phyloP scores from a whole-genome alignment of 2,797 vertebrate genomes.

The Anguilla obscura region DNA sequence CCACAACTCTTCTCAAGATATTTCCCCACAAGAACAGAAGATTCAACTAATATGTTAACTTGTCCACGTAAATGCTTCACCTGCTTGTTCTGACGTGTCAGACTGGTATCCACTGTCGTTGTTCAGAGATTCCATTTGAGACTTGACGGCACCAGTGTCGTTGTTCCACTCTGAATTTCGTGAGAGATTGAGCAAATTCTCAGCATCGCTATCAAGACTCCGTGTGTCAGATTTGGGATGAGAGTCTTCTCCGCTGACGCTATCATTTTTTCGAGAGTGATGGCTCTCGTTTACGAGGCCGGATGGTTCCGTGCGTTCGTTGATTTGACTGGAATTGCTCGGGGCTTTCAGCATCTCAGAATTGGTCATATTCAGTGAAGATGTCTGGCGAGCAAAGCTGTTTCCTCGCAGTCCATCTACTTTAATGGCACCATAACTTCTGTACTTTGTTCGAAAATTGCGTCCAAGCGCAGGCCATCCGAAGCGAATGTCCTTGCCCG shows the following conservation, averaged over 20 bases:
- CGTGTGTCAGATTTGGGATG: not conserved
- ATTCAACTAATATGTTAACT: not conserved
- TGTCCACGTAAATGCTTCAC: conserved; percentile 40
- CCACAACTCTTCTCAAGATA: not conserved
- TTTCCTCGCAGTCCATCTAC: not conserved
- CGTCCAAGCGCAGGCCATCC: not conserved
- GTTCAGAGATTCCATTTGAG: not conserved
- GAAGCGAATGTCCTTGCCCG: not conserved
- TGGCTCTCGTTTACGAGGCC: too few relatives aligned
- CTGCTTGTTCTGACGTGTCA: conserved; percentile 48
- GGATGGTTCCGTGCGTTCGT: not conserved
- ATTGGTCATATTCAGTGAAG: not conserved
- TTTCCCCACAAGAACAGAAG: not conserved
- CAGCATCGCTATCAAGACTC: not conserved
- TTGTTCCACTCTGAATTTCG: not conserved
- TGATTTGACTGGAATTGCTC: not conserved
- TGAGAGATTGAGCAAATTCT: not conserved
- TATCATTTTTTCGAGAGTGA: not conserved
- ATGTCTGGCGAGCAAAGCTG: not conserved
- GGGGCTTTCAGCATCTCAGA: not conserved
- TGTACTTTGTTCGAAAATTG: not conserved
- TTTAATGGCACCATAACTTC: not conserved
- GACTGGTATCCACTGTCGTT: conserved; percentile 48
- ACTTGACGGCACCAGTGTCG: not conserved
- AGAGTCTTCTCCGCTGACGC: not conserved